These are phyloP conservation scores for Cichlasoma orientale DNA, from an alignment of 2,797 vertebrate species.

Conservation along the genomic window DNA sequence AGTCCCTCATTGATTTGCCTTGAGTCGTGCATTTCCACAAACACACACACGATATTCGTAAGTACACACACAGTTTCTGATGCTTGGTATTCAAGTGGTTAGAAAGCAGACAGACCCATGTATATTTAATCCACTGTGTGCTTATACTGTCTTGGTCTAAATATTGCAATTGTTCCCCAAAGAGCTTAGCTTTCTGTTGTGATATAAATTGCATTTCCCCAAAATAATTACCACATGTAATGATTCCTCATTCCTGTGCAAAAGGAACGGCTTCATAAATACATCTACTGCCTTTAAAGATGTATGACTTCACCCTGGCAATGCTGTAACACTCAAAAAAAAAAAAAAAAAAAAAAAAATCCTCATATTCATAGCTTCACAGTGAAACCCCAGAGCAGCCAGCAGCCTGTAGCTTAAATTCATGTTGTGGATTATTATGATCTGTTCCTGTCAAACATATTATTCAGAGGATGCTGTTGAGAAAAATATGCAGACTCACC, in stretches of 20 bases:
- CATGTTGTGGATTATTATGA: conserved; percentile 8
- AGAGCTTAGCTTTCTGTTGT: background rate
- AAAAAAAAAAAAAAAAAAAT: background rate
- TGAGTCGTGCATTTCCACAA: conserved; percentile 15
- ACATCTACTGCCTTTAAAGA: conserved; percentile 15
- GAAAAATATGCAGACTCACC: conserved; percentile 68
- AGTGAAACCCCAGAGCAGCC: background rate
- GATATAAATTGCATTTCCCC: background rate
- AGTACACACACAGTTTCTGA: conserved; percentile 9
- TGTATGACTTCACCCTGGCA: conserved; percentile 9
- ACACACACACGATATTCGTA: conserved; percentile 9
- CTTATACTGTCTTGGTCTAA: conserved; percentile 9
- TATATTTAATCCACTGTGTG: conserved; percentile 53
- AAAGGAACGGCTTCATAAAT: background rate
- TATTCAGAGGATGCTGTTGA: conserved; percentile 1
- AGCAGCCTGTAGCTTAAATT: background rate
- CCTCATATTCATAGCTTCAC: background rate
- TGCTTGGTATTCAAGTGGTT: conserved; percentile 26
- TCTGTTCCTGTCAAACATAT: background rate
- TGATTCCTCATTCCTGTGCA: background rate
- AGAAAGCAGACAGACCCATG: conserved; percentile 43
- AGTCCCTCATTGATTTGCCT: conserved; percentile 51
- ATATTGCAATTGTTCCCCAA: background rate
- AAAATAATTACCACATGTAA: background rate
- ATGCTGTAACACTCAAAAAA: conserved; percentile 6